Percentiles rank a stretch among this genome's conserved stretches.
Evolutionary conservation across 1,140 invertebrate species (phyloP).

Genomic region (Drosophila erecta): DNA sequence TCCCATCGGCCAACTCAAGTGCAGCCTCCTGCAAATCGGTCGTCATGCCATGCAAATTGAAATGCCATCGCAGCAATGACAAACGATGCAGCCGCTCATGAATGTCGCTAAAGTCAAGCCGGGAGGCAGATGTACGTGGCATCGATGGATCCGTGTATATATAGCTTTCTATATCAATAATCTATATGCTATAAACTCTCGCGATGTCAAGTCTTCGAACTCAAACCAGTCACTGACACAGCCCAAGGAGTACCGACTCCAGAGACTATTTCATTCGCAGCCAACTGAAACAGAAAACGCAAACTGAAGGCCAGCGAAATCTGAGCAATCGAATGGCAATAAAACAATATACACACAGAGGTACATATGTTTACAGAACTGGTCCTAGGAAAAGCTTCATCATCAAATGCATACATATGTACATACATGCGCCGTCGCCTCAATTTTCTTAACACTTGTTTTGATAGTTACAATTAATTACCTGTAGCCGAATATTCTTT

Average conservation of each 20-base stretch:
- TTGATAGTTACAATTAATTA: too few species aligned
- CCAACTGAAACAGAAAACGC: constrained; percentile 21
- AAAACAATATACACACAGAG: background rate
- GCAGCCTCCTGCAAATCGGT: constrained; percentile 20
- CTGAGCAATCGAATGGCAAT: background rate
- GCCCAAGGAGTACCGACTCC: background rate
- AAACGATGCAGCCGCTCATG: constrained; percentile 38
- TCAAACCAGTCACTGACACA: constrained; percentile 25
- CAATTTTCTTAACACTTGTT: too few species aligned
- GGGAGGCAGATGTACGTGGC: constrained; percentile 24
- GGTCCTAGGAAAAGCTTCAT: background rate
- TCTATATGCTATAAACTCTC: background rate
- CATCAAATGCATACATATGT: background rate
- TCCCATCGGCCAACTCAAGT: background rate
- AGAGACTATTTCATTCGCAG: background rate
- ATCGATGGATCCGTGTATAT: constrained; percentile 17
- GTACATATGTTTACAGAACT: too few species aligned
- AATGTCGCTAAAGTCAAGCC: constrained; percentile 24
- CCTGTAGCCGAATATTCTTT: too few species aligned
- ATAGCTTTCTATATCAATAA: background rate
- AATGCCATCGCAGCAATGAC: constrained; percentile 62
- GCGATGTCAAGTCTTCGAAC: constrained; percentile 28
- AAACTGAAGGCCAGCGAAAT: constrained; percentile 26
- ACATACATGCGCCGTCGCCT: too few species aligned
- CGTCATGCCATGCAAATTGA: constrained; percentile 52